Base-by-base conservation (phyloP, 23 tunicate genomes). In the Trididemnum clinides region DNA sequence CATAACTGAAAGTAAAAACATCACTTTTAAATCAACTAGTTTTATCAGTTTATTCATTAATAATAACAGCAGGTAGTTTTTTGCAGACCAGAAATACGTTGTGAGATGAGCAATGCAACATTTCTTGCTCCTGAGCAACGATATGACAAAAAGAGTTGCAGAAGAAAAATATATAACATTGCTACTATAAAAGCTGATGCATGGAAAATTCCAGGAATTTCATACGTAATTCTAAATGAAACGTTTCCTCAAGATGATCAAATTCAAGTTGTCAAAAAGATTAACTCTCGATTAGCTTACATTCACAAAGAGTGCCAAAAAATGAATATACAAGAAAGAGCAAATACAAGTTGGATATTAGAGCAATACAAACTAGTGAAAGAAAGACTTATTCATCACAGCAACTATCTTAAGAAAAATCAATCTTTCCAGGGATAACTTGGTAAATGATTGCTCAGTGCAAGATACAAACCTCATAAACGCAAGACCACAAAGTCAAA, bases 121-220 rank as follows among this genome's bases (percentile, higher is more conserved):
- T 91, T 91, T 70, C 57, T 91, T 1, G 87, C 96, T 7, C 96
- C 96, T 2, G 96, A 91, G 81, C 90, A 91, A 44, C 83, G 81
- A 39, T 91, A 91, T 84, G 81, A 77, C 15, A 1, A 54, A 19
- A 64, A 80, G 20, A 84, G 81, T 39, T 91, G 80, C 78, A 25
- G 21, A 0, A 58, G 12, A 6, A 18, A 77, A 3, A 28, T 69
- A 7, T 4, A 4, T 4, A 69, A 69, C 28, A 10, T 37, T 7
- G 84, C 69, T 7, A 78, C 64, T 1, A 64, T 54, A 23, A 91
- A 91, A 37, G 0, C 91, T 2, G 90, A 91, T 49, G 85, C 82
- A 38, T 91, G 96, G 96, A 91, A 91, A 72, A 91, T 91, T 36
- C 96, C 96, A 37, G 86, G 72, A 38, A 50, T 91, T 2, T 58